A percentile compares a stretch with the other conserved stretches of the same genome.
Evolutionary conservation across 2,797 vertebrate species (phyloP).

Genomic region (Trachops cirrhosus): DNA sequence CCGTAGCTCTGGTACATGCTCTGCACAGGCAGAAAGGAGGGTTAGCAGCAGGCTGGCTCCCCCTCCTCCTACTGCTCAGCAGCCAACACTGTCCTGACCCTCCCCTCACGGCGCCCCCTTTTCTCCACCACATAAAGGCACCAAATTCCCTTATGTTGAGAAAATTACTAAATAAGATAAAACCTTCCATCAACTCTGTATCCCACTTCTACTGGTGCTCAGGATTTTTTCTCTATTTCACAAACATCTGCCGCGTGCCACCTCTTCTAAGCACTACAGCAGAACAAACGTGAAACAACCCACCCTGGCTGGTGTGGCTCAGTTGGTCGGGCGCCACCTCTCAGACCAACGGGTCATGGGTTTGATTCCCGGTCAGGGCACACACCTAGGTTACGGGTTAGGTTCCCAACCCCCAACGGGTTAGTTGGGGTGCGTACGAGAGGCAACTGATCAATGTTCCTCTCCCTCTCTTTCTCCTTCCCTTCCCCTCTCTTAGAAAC

Average conservation of each 20-base stretch:
- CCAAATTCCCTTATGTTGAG: too few relatives aligned
- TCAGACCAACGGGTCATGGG: too few relatives aligned
- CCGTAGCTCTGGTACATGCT: constrained; percentile 81
- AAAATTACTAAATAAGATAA: neutral
- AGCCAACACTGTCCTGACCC: fast-evolving
- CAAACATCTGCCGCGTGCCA: fast-evolving
- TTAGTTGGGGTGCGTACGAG: too few relatives aligned
- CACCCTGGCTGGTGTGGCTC: too few relatives aligned
- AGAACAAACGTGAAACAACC: neutral
- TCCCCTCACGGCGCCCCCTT: neutral
- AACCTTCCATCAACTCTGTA: neutral
- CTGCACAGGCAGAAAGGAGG: constrained; percentile 37
- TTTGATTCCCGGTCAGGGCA: too few relatives aligned
- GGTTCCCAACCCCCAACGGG: too few relatives aligned
- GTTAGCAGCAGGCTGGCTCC: neutral
- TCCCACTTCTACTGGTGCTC: neutral
- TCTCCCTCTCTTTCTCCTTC: too few relatives aligned
- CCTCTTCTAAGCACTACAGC: neutral
- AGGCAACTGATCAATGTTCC: too few relatives aligned
- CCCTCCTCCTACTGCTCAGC: neutral
- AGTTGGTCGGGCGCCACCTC: too few relatives aligned
- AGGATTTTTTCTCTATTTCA: neutral
- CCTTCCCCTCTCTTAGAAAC: neutral
- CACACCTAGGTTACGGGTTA: too few relatives aligned
- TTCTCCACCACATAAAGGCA: fast-evolving